Evolutionary conservation across 2,888 invertebrate species (phyloP), one percentile per base, ranked within the genome.

Genomic region (Phyllotreta striolata): DNA sequence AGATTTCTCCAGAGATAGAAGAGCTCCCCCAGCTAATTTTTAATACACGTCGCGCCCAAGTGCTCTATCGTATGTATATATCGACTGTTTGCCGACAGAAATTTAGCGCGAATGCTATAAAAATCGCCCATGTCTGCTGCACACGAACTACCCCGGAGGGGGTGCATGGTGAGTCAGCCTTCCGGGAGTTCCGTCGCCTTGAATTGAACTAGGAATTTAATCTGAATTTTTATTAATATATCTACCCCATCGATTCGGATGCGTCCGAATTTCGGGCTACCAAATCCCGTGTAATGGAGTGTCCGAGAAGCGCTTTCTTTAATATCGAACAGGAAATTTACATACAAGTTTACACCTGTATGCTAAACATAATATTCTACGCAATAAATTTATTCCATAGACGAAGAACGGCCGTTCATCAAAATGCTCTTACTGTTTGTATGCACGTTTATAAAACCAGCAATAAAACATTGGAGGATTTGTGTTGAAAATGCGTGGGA

Each of bases 341-440:
- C 58, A 58, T 58, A 58, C 24, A 40, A 58, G 24, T 58, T 58
- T 58, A 58, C 58, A 58, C 58, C 58, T 58, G 58, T 58, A 58
- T 58, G 58, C 49, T 58, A 58, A 58, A 49, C 58, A 10, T 49
- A 49, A 40, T 49, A 49, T 58, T 58, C 49, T 39, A 49, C 40
- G 2, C 7, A 47, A 58, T 40, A 49, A 40, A 49, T 49, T 40
- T 40, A 12, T 49, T 8, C 7, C 10, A 7, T 24, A 24, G 12
- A 7, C 35, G 3, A 35, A 37, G 40, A 49, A 40, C 40, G 40
- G 47, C 41, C 13, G 35, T 49, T 24, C 9, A 10, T 24, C 58
- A 58, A 47, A 47, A 47, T 14, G n/a, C 14, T 47, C 14, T 14
- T 47, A 8, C 24, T 10, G 14, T 47, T 9, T 47, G 47, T 14